Percentiles rank a stretch among this genome's conserved stretches.
Conservation (phyloP, 1,140 invertebrate species). For the Neelides sp. region DNA sequence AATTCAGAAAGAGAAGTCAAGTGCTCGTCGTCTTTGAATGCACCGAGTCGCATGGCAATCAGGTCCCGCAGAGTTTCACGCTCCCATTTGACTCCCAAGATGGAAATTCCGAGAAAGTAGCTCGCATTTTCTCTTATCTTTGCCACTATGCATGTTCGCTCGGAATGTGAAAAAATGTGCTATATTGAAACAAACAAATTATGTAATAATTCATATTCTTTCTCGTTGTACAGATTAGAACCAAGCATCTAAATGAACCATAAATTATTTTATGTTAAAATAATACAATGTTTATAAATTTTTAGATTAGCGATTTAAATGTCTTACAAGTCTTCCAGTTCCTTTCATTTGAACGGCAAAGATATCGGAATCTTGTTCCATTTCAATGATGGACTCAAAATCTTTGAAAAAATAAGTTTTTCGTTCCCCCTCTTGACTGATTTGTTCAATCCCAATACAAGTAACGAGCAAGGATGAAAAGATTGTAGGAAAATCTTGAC, state of each 20-base stretch:
- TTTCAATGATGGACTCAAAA: conserved; percentile 62
- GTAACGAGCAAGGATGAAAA: conserved; percentile 19
- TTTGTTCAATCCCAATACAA: conserved; percentile 26
- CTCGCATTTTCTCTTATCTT: conserved; percentile 23
- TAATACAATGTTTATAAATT: neutral
- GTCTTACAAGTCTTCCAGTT: conserved; percentile 31
- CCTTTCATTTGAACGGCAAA: conserved; percentile 29
- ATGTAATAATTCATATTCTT: conserved; percentile 28
- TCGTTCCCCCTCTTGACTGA: conserved; percentile 25
- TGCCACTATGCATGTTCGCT: conserved; percentile 17
- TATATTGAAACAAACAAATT: conserved; percentile 13
- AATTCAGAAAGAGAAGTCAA: conserved; percentile 87
- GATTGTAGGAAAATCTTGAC: conserved; percentile 21
- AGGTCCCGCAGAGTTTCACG: conserved; percentile 13
- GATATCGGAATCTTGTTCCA: conserved; percentile 35
- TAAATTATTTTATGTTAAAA: conserved; percentile 33
- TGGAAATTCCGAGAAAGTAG: conserved; percentile 20
- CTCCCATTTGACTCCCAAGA: conserved; percentile 11
- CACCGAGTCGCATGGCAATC: conserved; percentile 20
- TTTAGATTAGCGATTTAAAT: neutral
- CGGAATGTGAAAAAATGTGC: conserved; percentile 30
- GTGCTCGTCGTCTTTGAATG: conserved; percentile 63
- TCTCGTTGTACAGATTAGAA: too few species aligned
- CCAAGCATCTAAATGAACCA: too few species aligned
- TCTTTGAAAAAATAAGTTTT: conserved; percentile 87